These are phyloP conservation scores for Melanotaenia parkinsoni DNA, from an alignment of 2,797 vertebrate species.

Conservation along the genomic window DNA sequence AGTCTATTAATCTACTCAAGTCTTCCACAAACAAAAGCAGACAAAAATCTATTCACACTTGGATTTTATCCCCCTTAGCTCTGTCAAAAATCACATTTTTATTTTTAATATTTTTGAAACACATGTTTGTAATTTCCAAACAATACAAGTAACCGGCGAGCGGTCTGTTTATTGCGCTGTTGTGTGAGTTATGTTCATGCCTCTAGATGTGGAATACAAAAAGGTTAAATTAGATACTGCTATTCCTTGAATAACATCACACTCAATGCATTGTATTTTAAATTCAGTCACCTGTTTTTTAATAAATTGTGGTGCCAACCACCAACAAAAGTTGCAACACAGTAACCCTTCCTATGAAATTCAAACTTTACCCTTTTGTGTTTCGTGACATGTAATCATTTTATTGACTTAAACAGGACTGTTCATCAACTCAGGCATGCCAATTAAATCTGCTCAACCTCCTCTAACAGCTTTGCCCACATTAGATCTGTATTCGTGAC, in stretches of 20 bases:
- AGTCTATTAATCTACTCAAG: slow-evolving; percentile 46
- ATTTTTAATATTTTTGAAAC: slow-evolving; percentile 19
- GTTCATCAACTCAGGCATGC: slow-evolving; percentile 68
- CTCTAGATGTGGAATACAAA: slow-evolving; percentile 31
- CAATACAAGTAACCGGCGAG: slow-evolving; percentile 27
- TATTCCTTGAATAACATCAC: slow-evolving; percentile 14
- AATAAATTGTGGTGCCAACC: slow-evolving; percentile 7
- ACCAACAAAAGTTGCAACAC: slow-evolving; percentile 22
- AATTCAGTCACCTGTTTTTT: slow-evolving; percentile 7
- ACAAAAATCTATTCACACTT: slow-evolving; percentile 20
- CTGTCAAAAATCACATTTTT: slow-evolving; percentile 28
- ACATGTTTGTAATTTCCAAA: slow-evolving; percentile 46
- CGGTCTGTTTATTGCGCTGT: slow-evolving; percentile 26
- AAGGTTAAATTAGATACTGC: slow-evolving; percentile 23
- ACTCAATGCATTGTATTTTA: slow-evolving; percentile 23
- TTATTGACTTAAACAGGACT: slow-evolving; percentile 62
- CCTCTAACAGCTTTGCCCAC: slow-evolving; percentile 71
- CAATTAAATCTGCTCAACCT: slow-evolving; percentile 59
- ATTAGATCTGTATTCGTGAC: slow-evolving; percentile 83
- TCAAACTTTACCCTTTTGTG: slow-evolving; percentile 6
- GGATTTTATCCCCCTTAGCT: slow-evolving; percentile 29
- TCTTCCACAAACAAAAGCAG: slow-evolving; percentile 57
- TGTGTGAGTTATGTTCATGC: not conserved
- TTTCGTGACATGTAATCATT: slow-evolving; percentile 73
- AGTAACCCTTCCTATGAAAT: not conserved